These are phyloP conservation scores for Nilaparvata lugens DNA, from an alignment of 1,140 invertebrate genomes.

Conservation along the genomic window DNA sequence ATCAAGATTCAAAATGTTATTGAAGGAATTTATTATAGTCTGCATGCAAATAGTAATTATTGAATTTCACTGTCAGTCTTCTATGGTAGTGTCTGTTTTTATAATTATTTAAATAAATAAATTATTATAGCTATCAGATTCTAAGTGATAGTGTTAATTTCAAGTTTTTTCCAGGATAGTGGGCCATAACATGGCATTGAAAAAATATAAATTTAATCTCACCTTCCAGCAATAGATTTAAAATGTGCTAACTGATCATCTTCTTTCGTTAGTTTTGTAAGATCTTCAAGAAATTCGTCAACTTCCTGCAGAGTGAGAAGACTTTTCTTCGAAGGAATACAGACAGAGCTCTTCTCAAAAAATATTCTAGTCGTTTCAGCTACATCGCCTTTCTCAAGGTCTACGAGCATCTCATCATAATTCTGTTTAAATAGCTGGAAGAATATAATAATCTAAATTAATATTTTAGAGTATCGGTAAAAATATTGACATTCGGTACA, in stretches of 20 bases:
- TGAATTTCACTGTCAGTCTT: too few relatives aligned
- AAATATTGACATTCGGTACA: background rate
- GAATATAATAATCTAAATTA: background rate
- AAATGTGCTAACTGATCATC: slow-evolving; percentile 76
- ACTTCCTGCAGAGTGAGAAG: slow-evolving; percentile 63
- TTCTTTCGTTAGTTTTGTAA: slow-evolving; percentile 72
- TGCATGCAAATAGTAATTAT: too few relatives aligned
- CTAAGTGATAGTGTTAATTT: too few relatives aligned
- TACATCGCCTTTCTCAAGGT: slow-evolving; percentile 82
- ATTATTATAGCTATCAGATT: too few relatives aligned
- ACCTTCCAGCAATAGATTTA: slow-evolving; percentile 55
- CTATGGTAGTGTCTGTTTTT: too few relatives aligned
- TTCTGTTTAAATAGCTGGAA: slow-evolving; percentile 57
- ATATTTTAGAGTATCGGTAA: background rate
- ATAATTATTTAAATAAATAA: too few relatives aligned
- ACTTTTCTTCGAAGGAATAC: slow-evolving; percentile 54
- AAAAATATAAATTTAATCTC: slow-evolving; percentile 2
- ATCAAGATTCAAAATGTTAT: too few relatives aligned
- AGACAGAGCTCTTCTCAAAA: slow-evolving; percentile 53
- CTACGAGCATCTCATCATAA: slow-evolving; percentile 71
- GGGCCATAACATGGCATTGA: too few relatives aligned
- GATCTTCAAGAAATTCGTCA: slow-evolving; percentile 59
- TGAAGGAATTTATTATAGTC: too few relatives aligned
- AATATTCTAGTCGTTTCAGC: slow-evolving; percentile 77
- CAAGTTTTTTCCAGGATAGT: too few relatives aligned